Conservation (phyloP, 1,140 invertebrate genomes). For the Stegodyphus dumicola region DNA sequence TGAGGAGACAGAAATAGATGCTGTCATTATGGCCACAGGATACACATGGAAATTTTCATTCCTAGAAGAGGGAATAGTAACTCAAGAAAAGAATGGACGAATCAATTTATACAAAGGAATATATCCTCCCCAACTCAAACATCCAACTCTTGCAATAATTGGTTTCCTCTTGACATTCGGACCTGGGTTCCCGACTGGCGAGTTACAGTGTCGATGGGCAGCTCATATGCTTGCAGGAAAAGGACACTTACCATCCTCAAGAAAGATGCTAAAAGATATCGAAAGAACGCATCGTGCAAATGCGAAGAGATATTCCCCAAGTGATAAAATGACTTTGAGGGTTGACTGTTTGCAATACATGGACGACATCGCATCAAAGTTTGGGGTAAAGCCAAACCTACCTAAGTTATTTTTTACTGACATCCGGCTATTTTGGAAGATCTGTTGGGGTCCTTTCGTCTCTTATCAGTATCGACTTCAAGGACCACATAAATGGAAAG, state of each 20-base stretch:
- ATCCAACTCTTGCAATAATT: conserved; percentile 69
- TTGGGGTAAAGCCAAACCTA: conserved; percentile 67
- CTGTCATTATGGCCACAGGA: conserved; percentile 68
- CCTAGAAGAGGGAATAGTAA: background rate
- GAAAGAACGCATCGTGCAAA: conserved; percentile 62
- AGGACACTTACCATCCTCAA: conserved; percentile 60
- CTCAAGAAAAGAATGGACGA: background rate
- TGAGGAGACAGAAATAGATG: conserved; percentile 64
- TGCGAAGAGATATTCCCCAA: conserved; percentile 54
- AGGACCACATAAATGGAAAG: conserved; percentile 67
- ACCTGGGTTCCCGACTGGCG: conserved; percentile 70
- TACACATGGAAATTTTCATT: conserved; percentile 66
- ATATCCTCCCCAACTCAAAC: conserved; percentile 67
- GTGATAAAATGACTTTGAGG: conserved; percentile 63
- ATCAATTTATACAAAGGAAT: conserved; percentile 70
- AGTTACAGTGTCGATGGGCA: conserved; percentile 66
- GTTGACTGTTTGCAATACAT: conserved; percentile 67
- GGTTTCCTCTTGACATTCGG: conserved; percentile 72
- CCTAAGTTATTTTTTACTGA: conserved; percentile 65
- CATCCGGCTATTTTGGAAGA: conserved; percentile 64
- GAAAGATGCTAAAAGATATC: conserved; percentile 65
- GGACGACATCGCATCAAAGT: conserved; percentile 66
- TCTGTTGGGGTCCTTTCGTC: conserved; percentile 66
- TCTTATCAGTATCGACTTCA: conserved; percentile 68
- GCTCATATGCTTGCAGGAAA: conserved; percentile 62